Evolutionary conservation across 2,888 invertebrate genomes (phyloP).

Genomic region (Pseudanteris insignis): DNA sequence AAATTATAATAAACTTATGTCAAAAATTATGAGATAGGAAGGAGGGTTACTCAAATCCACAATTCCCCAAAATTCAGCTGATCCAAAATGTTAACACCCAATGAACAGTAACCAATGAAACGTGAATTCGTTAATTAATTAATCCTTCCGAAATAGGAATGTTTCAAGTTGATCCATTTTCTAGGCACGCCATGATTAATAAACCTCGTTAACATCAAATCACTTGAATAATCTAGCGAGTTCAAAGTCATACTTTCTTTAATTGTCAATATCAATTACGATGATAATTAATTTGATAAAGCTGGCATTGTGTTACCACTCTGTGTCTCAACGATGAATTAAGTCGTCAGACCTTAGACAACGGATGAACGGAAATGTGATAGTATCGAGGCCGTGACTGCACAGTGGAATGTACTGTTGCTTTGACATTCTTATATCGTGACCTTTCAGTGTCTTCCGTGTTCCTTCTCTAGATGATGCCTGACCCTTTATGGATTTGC

Average conservation of each 20-base stretch:
- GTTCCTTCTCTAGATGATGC: slow-evolving; percentile 12
- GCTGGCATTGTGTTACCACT: slow-evolving; percentile 1
- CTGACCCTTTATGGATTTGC: slow-evolving; percentile 9
- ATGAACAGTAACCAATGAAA: too few relatives aligned
- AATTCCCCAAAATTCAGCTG: too few relatives aligned
- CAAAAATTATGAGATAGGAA: too few relatives aligned
- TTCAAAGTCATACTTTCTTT: neutral
- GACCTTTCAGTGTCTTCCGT: slow-evolving; percentile 33
- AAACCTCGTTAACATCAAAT: too few relatives aligned
- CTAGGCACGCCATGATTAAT: too few relatives aligned
- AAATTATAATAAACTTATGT: too few relatives aligned
- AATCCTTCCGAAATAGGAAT: too few relatives aligned
- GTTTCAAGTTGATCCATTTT: too few relatives aligned
- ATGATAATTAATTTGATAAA: neutral
- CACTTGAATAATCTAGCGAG: neutral
- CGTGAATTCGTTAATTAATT: too few relatives aligned
- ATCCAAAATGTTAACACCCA: too few relatives aligned
- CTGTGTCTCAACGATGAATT: slow-evolving; percentile 10
- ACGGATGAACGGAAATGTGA: slow-evolving; percentile 24
- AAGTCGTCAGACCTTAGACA: slow-evolving; percentile 8
- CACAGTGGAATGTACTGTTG: neutral
- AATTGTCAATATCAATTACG: neutral
- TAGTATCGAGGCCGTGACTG: slow-evolving; percentile 17
- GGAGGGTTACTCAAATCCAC: too few relatives aligned
- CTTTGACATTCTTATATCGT: slow-evolving; percentile 21